Conservation (phyloP, 2,113 vertebrate genomes). For the Sinocyclocheilus maitianheensis region DNA sequence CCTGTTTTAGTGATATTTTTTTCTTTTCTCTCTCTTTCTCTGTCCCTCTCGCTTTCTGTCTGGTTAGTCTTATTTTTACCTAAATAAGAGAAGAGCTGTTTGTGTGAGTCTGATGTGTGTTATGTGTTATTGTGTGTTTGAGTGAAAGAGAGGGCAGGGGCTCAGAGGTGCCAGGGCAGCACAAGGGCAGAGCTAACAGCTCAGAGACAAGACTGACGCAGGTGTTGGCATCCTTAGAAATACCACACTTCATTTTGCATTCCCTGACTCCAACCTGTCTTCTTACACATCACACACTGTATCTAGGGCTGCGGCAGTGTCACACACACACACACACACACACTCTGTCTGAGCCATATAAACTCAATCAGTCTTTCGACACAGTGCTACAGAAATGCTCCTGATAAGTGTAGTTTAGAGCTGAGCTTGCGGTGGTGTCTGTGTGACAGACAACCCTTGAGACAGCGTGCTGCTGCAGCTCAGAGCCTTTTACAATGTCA, state of each 20-base stretch:
- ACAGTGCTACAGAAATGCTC: neutral
- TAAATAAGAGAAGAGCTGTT: constrained; percentile 1
- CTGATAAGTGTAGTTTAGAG: neutral
- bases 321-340: neutral
- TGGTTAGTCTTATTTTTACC: neutral
- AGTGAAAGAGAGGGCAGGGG: neutral
- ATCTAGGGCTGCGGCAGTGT: neutral
- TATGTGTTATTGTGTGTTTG: neutral
- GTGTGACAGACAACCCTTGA: constrained; percentile 60
- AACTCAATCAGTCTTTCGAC: constrained; percentile 10
- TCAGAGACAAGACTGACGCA: constrained; percentile 52
- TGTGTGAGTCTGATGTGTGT: neutral
- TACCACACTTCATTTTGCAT: constrained; percentile 53
- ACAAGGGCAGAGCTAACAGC: constrained; percentile 35
- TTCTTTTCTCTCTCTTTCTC: neutral
- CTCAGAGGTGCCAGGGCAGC: neutral
- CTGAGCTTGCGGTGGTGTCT: neutral
- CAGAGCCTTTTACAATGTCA: constrained; percentile 62
- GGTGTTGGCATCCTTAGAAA: constrained; percentile 55
- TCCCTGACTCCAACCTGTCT: constrained; percentile 38
- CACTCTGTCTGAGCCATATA: constrained; percentile 17
- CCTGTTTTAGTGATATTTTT: constrained; percentile 32
- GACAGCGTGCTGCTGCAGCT: constrained; percentile 64
- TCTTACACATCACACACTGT: constrained; percentile 12
- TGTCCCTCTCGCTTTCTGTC: too few species aligned